Evolutionary conservation across 2,113 vertebrate genomes (phyloP), one percentile per base, ranked within the genome.

Genomic region (Aptenodytes patagonicus): DNA sequence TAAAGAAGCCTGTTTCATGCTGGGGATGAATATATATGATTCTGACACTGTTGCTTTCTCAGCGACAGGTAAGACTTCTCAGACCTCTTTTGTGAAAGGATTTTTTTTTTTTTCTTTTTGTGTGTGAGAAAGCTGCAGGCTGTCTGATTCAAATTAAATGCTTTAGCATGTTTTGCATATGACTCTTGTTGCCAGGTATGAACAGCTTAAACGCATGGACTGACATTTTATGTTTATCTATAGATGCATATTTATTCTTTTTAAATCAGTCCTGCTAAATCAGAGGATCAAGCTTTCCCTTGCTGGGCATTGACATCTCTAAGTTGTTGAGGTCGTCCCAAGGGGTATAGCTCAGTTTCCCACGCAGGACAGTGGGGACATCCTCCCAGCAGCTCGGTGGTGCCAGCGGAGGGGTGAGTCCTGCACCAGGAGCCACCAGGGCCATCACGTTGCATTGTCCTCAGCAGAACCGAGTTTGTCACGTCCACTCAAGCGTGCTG

Each of bases 401-500:
- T 76, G 40, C 71, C 69, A 28, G 55, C 28, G 5, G 62, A 83
- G 52, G 40, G 7, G 13, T 4, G 15, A 34, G 42, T 28, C 49
- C 64, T 54, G 84, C 11, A 4, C 80, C 75, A 72, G 92, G 44
- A 79, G 52, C 76, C 78, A 81, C 57, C 44, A 17, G 46, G 85
- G 83, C 90, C 81, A 40, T 83, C 83, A 24, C 5, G 5, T 58
- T 38, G 54, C 79, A 51, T 83, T 89, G 94, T 92, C 89, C 94
- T 81, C 87, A 73, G 76, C 70, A 85, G 70, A 92, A 61, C 70
- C 3, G 3, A 66, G 82, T 83, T 96, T 97, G 96, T 90, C 95
- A 93, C 60, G 0, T 94, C 91, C n/a, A 0, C 52, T 88, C 31
- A 36, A 95, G 92, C 65, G 36, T 55, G 82, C 22, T 9, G 1